Base-by-base conservation (phyloP, 2,888 invertebrate genomes). In the Ferdinandea cuprea region DNA sequence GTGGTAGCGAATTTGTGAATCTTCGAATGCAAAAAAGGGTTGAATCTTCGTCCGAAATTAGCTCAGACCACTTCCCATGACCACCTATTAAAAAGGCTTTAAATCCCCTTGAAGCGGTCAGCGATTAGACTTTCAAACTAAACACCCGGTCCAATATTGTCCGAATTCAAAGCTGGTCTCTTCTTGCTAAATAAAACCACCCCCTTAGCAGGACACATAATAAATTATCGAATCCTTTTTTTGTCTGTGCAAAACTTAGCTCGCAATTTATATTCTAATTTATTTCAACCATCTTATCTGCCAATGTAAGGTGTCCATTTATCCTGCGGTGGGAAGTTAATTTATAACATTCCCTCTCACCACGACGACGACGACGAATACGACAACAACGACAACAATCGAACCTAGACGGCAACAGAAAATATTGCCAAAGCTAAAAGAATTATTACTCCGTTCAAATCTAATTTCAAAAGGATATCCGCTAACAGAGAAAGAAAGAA, bases 391-490 rank as follows among this genome's bases (percentile, higher is more conserved):
- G 25, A 25, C 5, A 5, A 25, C 17, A 30, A 3, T 17, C 30
- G 40, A 42, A 52, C 65, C 65, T 66, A 66, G 65, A 52, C 48
- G 13, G 35, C n/a, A 37, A 17, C 25, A 40, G 19, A 46, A 48
- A 48, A 35, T 17, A 68, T 32, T 56, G 56, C 56, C 35, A 59
- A 50, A 30, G 59, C 40, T 28, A 50, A 2, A 40, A 59, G 50
- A 71, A 15, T 71, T 71, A 71, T 71, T 71, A 59, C 59, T 58
- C 50, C 50, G n/a, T 40, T 59, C 59, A 48, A 71, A 71, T 71
- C 59, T 71, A 71, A 71, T 59, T 71, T 59, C 19, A 59, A 71
- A 71, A 59, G 71, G 59, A 71, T 59, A 71, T 59, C 71, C 71
- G 69, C 59, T 40, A 59, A 71, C 59, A 30, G 50, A 50, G 50